Evolutionary conservation across 2,113 vertebrate genomes (phyloP).

Genomic region (Platycercus adscitus): DNA sequence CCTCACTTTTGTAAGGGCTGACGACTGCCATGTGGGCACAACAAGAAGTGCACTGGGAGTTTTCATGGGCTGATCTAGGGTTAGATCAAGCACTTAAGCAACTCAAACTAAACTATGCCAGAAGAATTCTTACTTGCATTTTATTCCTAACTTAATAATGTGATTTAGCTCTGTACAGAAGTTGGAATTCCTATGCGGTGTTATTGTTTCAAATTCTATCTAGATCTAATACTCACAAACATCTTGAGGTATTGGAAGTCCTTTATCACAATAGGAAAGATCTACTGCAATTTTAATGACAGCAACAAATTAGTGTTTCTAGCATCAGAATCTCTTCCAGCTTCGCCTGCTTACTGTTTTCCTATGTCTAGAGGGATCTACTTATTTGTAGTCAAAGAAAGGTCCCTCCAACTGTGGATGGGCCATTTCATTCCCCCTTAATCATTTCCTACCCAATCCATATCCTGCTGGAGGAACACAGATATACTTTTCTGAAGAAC

Average conservation of each 20-base stretch:
- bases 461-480: background rate
- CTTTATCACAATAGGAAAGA: background rate
- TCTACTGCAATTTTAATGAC: background rate
- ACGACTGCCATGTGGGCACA: background rate
- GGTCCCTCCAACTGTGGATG: background rate
- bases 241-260: background rate
- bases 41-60: background rate
- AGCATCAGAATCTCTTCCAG: background rate
- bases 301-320: background rate
- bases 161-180: background rate
- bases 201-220: background rate
- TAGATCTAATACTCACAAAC: background rate
- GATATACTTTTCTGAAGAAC: background rate
- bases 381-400: background rate
- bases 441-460: background rate
- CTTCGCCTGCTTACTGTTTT: background rate
- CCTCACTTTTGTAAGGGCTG: background rate
- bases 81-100: background rate
- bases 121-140: background rate
- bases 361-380: background rate
- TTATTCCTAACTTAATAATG: background rate
- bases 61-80: background rate
- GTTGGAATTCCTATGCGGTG: accelerated
- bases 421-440: background rate
- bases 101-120: background rate